phyloP scores from a whole-genome alignment of 2,888 invertebrate species.

The Sphaeridia pumilis region DNA sequence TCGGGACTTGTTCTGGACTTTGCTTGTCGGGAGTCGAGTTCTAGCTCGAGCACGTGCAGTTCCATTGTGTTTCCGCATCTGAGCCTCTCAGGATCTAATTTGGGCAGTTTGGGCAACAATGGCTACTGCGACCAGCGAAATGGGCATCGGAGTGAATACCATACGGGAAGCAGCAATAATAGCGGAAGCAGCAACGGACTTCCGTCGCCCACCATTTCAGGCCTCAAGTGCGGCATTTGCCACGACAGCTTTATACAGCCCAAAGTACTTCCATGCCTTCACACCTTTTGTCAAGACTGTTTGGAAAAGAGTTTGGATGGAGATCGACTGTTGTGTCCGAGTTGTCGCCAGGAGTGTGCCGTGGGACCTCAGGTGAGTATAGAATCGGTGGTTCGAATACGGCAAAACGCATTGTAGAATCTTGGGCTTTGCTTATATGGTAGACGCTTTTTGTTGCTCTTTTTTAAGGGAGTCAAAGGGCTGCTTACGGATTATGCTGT shows the following conservation, averaged over 20 bases:
- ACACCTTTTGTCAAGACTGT: slow-evolving; percentile 72
- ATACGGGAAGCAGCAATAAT: slow-evolving; percentile 19
- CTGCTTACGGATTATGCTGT: slow-evolving; percentile 55
- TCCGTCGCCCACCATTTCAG: slow-evolving; percentile 23
- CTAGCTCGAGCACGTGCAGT: slow-evolving; percentile 56
- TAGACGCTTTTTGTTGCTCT: slow-evolving; percentile 16
- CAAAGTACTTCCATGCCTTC: slow-evolving; percentile 66
- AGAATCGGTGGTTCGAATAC: not conserved
- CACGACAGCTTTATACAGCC: slow-evolving; percentile 62
- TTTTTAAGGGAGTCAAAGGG: slow-evolving; percentile 54
- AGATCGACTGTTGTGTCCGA: slow-evolving; percentile 64
- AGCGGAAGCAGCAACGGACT: slow-evolving; percentile 28
- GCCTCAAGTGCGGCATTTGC: slow-evolving; percentile 54
- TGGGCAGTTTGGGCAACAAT: slow-evolving; percentile 43
- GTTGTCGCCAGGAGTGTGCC: slow-evolving; percentile 47
- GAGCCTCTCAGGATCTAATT: too few relatives aligned
- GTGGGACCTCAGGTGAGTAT: slow-evolving; percentile 13
- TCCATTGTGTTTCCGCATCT: slow-evolving; percentile 36
- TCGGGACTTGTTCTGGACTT: slow-evolving; percentile 49
- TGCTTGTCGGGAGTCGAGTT: slow-evolving; percentile 60
- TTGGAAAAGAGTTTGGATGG: slow-evolving; percentile 59
- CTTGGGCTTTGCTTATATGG: too few relatives aligned
- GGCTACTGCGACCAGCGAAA: slow-evolving; percentile 19
- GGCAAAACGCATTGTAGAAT: too few relatives aligned
- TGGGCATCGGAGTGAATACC: slow-evolving; percentile 8